phyloP scores from a whole-genome alignment of 2,888 invertebrate genomes.

The Epirrhoe alternata region DNA sequence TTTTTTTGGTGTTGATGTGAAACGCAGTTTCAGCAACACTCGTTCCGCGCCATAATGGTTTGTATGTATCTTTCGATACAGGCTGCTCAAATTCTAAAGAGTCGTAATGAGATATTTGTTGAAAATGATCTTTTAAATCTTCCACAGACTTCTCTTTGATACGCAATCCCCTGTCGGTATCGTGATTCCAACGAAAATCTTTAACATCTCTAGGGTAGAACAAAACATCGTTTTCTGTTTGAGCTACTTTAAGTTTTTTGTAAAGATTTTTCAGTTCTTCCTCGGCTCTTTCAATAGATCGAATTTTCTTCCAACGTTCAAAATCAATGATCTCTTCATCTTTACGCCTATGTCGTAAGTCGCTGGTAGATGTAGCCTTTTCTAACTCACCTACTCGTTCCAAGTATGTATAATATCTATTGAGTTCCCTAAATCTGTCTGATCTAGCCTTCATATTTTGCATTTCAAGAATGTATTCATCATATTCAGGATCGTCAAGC shows the following conservation, averaged over 20 bases:
- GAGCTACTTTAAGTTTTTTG: constrained; percentile 90
- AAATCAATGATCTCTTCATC: constrained; percentile 94
- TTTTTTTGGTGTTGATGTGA: constrained; percentile 86
- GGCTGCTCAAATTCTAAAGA: constrained; percentile 73
- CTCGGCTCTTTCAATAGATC: constrained; percentile 92
- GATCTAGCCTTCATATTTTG: constrained; percentile 88
- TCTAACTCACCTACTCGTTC: constrained; percentile 94
- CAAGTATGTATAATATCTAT: constrained; percentile 93
- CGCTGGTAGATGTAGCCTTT: constrained; percentile 88
- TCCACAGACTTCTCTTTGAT: constrained; percentile 95
- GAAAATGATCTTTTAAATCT: constrained; percentile 92
- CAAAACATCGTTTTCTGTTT: constrained; percentile 93
- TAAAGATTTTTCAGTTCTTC: constrained; percentile 92
- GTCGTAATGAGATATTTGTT: constrained; percentile 85
- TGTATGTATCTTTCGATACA: constrained; percentile 88
- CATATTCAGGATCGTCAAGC: constrained; percentile 86
- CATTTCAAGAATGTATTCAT: constrained; percentile 88
- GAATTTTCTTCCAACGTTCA: constrained; percentile 93
- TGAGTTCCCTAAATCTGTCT: constrained; percentile 92
- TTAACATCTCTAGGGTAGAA: constrained; percentile 91
- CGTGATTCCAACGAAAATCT: constrained; percentile 90
- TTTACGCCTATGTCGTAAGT: constrained; percentile 89
- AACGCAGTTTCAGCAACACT: constrained; percentile 93
- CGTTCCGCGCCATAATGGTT: constrained; percentile 93
- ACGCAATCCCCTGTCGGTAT: constrained; percentile 90